Conservation (phyloP, 53 echinoderm and acorn worm species). For the Echinometra lucunter region DNA sequence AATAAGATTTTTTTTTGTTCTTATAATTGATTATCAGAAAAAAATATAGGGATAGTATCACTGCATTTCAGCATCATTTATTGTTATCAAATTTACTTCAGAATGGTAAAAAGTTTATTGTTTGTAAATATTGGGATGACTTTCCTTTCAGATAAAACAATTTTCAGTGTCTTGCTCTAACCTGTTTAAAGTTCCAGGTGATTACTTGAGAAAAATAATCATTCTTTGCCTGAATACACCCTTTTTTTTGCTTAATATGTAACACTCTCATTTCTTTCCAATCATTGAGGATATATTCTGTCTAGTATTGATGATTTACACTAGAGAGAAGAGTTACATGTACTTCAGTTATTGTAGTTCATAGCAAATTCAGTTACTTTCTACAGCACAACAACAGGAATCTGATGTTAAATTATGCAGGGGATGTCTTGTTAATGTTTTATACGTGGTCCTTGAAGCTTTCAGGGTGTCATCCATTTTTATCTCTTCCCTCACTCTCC, state of each 20-base stretch:
- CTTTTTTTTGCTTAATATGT: too few relatives aligned
- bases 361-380: not conserved
- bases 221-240: too few relatives aligned
- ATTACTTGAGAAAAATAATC: too few relatives aligned
- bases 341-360: not conserved
- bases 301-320: not conserved
- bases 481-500: not conserved
- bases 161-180: too few relatives aligned
- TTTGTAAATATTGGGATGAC: not conserved
- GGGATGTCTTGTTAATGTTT: slow-evolving; percentile 24
- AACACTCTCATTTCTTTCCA: too few relatives aligned
- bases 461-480: slow-evolving; percentile 24
- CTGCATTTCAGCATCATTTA: not conserved
- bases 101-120: not conserved
- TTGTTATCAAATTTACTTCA: not conserved
- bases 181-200: too few relatives aligned
- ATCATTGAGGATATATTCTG: not conserved
- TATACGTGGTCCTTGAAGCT: slow-evolving; percentile 3
- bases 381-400: not conserved
- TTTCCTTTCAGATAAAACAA: too few relatives aligned
- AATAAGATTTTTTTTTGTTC: not conserved
- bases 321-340: not conserved
- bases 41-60: not conserved
- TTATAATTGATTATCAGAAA: not conserved
- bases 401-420: slow-evolving; percentile 21